These are phyloP conservation scores for Adela reaumurella DNA, from an alignment of 2,888 invertebrate species.

Conservation along the genomic window DNA sequence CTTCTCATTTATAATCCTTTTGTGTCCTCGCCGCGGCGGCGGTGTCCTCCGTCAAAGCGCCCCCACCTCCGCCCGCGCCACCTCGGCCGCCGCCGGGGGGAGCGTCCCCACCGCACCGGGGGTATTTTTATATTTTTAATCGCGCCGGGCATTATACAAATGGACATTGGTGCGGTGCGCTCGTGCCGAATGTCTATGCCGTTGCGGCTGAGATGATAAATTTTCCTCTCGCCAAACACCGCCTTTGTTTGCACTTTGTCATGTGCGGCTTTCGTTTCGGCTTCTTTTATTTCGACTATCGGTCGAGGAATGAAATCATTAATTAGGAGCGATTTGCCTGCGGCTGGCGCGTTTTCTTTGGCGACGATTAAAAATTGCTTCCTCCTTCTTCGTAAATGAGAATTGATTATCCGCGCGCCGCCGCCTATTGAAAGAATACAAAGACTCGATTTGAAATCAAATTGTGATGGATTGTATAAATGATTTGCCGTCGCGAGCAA, in stretches of 20 bases:
- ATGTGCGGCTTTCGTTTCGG: slow-evolving; percentile 13
- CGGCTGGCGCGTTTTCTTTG: slow-evolving; percentile 35
- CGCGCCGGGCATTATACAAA: slow-evolving; percentile 58
- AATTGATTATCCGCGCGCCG: slow-evolving; percentile 41
- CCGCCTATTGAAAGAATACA: slow-evolving; percentile 14
- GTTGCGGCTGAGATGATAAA: slow-evolving; percentile 53
- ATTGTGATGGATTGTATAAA: background rate
- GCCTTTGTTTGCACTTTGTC: slow-evolving; percentile 39
- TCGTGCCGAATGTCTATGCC: slow-evolving; percentile 34
- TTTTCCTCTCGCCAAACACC: slow-evolving; percentile 22
- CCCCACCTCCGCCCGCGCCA: slow-evolving; percentile 19
- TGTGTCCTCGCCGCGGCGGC: slow-evolving; percentile 51
- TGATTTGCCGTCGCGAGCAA: too few species aligned
- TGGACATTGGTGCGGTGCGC: slow-evolving; percentile 43
- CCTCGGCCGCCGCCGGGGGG: slow-evolving; percentile 19
- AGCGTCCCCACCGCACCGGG: slow-evolving; percentile 18
- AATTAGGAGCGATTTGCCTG: slow-evolving; percentile 51
- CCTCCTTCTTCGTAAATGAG: slow-evolving; percentile 30
- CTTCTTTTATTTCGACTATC: slow-evolving; percentile 36
- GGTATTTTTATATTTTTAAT: slow-evolving; percentile 59
- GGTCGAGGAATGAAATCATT: slow-evolving; percentile 42
- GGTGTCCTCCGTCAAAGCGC: slow-evolving; percentile 52
- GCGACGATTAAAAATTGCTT: slow-evolving; percentile 43
- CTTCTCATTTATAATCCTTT: slow-evolving; percentile 60
- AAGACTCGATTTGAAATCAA: background rate